Percentiles rank a stretch among this genome's conserved stretches.
These are phyloP conservation scores for Xenopus laevis DNA, from an alignment of 2,113 vertebrate genomes.

Conservation along the genomic window DNA sequence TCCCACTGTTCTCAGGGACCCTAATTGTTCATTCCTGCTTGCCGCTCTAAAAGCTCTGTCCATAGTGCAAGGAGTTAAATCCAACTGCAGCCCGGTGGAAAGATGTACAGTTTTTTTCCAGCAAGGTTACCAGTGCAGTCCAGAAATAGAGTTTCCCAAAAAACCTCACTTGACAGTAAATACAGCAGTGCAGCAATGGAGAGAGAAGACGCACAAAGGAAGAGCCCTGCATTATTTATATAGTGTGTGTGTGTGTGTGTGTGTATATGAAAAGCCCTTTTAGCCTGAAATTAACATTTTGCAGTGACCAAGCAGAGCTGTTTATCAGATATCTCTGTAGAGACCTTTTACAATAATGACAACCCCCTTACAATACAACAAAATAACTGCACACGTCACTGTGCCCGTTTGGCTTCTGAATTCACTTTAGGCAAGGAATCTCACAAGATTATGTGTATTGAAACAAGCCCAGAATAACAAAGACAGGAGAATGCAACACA, in stretches of 20 bases:
- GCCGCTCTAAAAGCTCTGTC: not conserved
- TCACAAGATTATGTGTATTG: slow-evolving; percentile 14
- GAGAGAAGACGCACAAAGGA: not conserved
- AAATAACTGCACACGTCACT: not conserved
- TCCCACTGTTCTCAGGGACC: too few species aligned
- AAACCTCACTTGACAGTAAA: not conserved
- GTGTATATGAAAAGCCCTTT: not conserved
- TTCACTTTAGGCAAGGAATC: not conserved
- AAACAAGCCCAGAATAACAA: slow-evolving; percentile 9
- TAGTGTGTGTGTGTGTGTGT: not conserved
- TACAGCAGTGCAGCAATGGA: slow-evolving; percentile 7
- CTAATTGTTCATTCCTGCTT: too few species aligned
- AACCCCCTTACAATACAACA: slow-evolving; percentile 11
- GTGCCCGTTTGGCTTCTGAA: not conserved
- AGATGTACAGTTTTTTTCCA: not conserved
- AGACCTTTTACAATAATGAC: slow-evolving; percentile 38
- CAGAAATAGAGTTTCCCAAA: not conserved
- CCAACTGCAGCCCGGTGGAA: not conserved
- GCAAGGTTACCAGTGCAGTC: not conserved
- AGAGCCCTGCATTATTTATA: slow-evolving; percentile 43
- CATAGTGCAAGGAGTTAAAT: not conserved
- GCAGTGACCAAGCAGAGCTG: slow-evolving; percentile 34
- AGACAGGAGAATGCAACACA: slow-evolving; percentile 3
- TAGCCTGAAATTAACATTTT: slow-evolving; percentile 34
- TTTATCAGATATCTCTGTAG: slow-evolving; percentile 40